These are phyloP conservation scores for Macrophya alboannulata DNA, from an alignment of 2,888 invertebrate species.

Conservation along the genomic window DNA sequence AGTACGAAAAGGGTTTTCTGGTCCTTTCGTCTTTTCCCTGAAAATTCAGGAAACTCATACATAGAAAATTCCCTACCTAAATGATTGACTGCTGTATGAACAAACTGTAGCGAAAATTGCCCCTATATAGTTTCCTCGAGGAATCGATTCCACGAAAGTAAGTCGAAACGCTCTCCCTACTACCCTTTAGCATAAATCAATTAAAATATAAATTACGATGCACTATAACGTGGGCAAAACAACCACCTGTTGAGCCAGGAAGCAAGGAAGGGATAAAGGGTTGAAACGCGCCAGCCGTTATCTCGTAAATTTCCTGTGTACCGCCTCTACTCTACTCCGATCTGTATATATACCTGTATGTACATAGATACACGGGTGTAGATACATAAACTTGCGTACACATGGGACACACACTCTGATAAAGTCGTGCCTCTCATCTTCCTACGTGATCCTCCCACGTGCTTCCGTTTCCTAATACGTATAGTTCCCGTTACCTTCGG, in stretches of 20 bases:
- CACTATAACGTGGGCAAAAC: slow-evolving; percentile 74
- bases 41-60: not conserved
- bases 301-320: slow-evolving; percentile 78
- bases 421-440: slow-evolving; percentile 41
- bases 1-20: slow-evolving; percentile 61
- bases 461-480: slow-evolving; percentile 49
- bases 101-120: not conserved
- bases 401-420: not conserved
- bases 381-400: not conserved
- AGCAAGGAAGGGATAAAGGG: slow-evolving; percentile 73
- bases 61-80: not conserved
- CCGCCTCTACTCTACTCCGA: slow-evolving; percentile 58
- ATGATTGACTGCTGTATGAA: slow-evolving; percentile 18
- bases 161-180: not conserved
- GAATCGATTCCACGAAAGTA: slow-evolving; percentile 18
- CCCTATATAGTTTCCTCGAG: not conserved
- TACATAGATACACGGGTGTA: not conserved
- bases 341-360: slow-evolving; percentile 17
- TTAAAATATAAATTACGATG: slow-evolving; percentile 79
- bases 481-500: slow-evolving; percentile 14
- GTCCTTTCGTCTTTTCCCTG: slow-evolving; percentile 12
- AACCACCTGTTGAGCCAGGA: slow-evolving; percentile 78
- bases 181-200: slow-evolving; percentile 73
- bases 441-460: slow-evolving; percentile 38
- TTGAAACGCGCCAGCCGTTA: slow-evolving; percentile 74